phyloP scores from a whole-genome alignment of 1,140 invertebrate species.

The Tetranychus cinnabarinus region DNA sequence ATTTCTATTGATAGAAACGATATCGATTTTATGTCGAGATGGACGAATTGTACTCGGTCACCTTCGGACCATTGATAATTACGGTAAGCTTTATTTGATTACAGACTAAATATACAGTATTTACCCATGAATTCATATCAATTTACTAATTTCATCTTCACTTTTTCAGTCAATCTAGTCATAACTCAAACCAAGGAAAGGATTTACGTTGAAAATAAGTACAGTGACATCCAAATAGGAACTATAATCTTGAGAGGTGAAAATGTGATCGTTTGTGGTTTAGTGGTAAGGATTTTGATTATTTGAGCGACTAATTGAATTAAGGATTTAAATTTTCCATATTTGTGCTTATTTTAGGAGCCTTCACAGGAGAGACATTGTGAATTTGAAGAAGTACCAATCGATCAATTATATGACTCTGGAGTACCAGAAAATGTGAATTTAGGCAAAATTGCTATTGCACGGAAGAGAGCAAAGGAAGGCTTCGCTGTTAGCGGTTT shows the following conservation, averaged over 20 bases:
- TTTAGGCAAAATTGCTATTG: no score
- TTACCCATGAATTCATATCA: no score
- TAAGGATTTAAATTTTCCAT: neutral
- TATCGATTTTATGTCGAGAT: no score
- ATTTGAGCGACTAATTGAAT: neutral
- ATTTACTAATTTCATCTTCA: no score
- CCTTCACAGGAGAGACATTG: no score
- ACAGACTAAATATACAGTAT: no score
- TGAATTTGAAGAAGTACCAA: no score
- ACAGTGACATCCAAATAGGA: conserved; percentile 78
- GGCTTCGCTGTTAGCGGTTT: no score
- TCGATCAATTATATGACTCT: no score
- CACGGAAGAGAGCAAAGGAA: no score
- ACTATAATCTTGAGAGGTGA: conserved; percentile 92
- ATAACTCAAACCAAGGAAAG: conserved; percentile 83
- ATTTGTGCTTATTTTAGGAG: neutral
- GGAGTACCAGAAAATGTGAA: no score
- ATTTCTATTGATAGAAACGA: neutral
- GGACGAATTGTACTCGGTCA: neutral
- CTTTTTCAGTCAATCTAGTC: conserved; percentile 50
- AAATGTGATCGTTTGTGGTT: conserved; percentile 92
- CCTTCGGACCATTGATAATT: neutral
- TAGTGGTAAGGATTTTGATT: conserved; percentile 45
- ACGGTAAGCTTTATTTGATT: no score
- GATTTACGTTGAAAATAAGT: conserved; percentile 87